Base-by-base conservation (phyloP, 2,888 invertebrate species). In the Platerodrilus igneus region DNA sequence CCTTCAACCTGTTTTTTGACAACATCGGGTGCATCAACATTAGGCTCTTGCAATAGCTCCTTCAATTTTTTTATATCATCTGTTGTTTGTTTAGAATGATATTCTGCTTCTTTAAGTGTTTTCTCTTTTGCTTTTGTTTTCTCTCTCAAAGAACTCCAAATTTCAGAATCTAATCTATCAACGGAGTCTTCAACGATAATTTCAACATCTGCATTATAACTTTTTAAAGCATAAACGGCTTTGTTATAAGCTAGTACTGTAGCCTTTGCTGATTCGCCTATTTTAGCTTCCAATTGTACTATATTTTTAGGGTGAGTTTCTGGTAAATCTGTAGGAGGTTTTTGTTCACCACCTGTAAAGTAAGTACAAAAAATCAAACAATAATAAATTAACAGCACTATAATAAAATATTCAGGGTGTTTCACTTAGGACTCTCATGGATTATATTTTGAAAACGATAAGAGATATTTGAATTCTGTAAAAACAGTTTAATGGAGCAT, bases 191-290 rank as follows among this genome's bases (percentile, higher is more conserved):
- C 83, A 7, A 84, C 74, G 17, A 83, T 62, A 15, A 66, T 63
- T 23, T 73, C 71, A 19, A 77, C 71, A 28, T 74, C 73, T 48
- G 66, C 67, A 46, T 73, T 79, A 47, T 78, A 81, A 5, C 72
- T 72, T 41, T 72, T 69, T 22, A 82, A 70, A 22, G 75, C 71
- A 34, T 70, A 68, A 1, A 77, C 71, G 0, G 86, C 86, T 45
- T 71, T 67, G 42, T 78, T 77, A 57, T 79, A 87, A 40, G 79
- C 78, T 55, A 79, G 74, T 4, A 86, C 73, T 1, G 86, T 85
- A 11, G 76, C 70, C 33, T 78, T 70, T 3, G 79, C 76, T 4
- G 75, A 67, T 40, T 72, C 56, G 35, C 75, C 73, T 15, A 77
- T 73, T 48, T 70, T 69, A 42, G 68, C 69, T 57, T 81, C 81